Conservation (phyloP, 2,797 vertebrate species). For the Phaenicophaeus curvirostris region DNA sequence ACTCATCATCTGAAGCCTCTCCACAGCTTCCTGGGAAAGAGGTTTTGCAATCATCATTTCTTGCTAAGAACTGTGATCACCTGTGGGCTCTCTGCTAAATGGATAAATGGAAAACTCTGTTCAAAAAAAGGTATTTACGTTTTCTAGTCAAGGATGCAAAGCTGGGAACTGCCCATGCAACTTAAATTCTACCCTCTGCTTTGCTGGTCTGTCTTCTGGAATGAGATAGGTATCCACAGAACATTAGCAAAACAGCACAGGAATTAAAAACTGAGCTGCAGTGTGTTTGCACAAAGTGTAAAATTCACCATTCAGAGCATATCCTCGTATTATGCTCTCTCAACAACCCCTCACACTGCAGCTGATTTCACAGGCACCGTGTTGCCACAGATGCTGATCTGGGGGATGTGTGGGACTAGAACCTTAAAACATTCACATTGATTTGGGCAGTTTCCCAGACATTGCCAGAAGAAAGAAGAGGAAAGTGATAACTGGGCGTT, state of each 20-base stretch:
- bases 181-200: neutral
- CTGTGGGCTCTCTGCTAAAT: neutral
- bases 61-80: neutral
- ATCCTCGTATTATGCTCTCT: neutral
- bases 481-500: neutral
- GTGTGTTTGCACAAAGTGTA: neutral
- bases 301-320: neutral
- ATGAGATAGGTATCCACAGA: neutral
- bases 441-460: neutral
- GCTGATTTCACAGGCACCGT: accelerated
- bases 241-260: neutral
- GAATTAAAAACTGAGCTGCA: neutral
- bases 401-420: neutral
- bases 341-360: neutral
- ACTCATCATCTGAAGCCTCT: neutral
- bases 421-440: neutral
- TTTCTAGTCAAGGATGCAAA: neutral
- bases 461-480: neutral
- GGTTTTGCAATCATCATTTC: neutral
- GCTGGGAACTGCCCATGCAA: neutral
- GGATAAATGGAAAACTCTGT: neutral
- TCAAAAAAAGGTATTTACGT: neutral
- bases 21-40: neutral
- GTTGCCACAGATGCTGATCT: neutral
- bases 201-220: neutral